Evolutionary conservation across 2,888 invertebrate genomes (phyloP), one percentile per base, ranked within the genome.

Genomic region (Tubulanus polymorphus): DNA sequence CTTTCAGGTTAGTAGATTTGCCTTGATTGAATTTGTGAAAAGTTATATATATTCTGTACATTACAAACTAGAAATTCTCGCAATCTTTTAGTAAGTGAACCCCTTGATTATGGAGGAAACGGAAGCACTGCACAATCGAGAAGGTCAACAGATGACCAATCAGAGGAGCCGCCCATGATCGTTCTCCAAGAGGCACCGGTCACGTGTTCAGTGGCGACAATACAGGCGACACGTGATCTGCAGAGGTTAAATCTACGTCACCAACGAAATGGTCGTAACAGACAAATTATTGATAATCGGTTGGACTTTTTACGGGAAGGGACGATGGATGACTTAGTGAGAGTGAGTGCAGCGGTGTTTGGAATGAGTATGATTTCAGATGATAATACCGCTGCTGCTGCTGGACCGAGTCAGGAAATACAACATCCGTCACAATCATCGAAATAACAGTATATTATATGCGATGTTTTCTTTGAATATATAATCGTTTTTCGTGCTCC

Each of bases 1-100:
- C 64, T 67, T 60, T 70, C 71, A 55, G 58, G 71, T 70, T 59
- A 63, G 63, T 57, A 8, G 10, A 12, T 10, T 20, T 41, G 41
- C 41, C 23, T 20, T 15, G 15, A 41, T 41, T 5, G 18, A 41
- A 18, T 8, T 8, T 15, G 23, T 20, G 41, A 20, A 23, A 41
- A 8, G 15, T 41, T 41, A 41, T 20, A 20, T 10, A n/a, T 32
- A 12, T 32, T 32, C 10, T 32, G 35, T 12, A n/a, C n/a, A n/a
- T n/a, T n/a, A n/a, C n/a, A n/a, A n/a, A n/a, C n/a, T n/a, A n/a
- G n/a, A n/a, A n/a, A n/a, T n/a, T n/a, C n/a, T n/a, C n/a, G n/a
- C n/a, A n/a, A n/a, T n/a, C n/a, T n/a, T n/a, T n/a, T n/a, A n/a
- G n/a, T n/a, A n/a, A n/a, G n/a, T n/a, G n/a, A n/a, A n/a, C n/a